These are phyloP conservation scores for Eumacrocentrus americanus DNA, from an alignment of 2,888 invertebrate genomes.

Conservation along the genomic window DNA sequence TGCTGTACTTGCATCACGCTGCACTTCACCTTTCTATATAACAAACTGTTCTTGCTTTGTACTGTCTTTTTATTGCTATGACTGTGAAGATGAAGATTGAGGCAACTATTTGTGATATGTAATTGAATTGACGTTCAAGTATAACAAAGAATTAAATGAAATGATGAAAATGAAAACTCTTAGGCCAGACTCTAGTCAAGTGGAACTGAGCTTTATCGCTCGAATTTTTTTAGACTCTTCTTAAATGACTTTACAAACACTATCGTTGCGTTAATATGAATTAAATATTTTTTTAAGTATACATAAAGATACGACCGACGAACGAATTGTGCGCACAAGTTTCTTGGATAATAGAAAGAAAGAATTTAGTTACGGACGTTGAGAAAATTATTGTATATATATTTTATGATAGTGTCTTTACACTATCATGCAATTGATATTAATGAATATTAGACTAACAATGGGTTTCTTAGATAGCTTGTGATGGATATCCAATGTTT, in stretches of 20 bases:
- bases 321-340: slow-evolving; percentile 46
- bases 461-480: background rate
- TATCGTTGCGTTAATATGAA: background rate
- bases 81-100: slow-evolving; percentile 6
- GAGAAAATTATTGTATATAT: slow-evolving; percentile 36
- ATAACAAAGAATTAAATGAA: slow-evolving; percentile 1
- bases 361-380: slow-evolving; percentile 44
- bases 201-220: background rate
- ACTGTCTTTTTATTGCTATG: slow-evolving; percentile 19
- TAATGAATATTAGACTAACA: slow-evolving; percentile 4
- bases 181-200: slow-evolving; percentile 15
- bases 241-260: background rate
- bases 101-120: slow-evolving; percentile 26
- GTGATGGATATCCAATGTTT: slow-evolving; percentile 2
- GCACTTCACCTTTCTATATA: background rate
- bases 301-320: background rate
- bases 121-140: slow-evolving; percentile 8
- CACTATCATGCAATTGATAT: background rate
- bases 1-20: background rate
- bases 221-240: slow-evolving; percentile 17
- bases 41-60: slow-evolving; percentile 11
- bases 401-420: slow-evolving; percentile 3
- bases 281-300: background rate
- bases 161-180: slow-evolving; percentile 3
- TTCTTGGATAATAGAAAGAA: slow-evolving; percentile 29